Conservation (phyloP, 2,113 vertebrate species). For the Alligator mississippiensis region DNA sequence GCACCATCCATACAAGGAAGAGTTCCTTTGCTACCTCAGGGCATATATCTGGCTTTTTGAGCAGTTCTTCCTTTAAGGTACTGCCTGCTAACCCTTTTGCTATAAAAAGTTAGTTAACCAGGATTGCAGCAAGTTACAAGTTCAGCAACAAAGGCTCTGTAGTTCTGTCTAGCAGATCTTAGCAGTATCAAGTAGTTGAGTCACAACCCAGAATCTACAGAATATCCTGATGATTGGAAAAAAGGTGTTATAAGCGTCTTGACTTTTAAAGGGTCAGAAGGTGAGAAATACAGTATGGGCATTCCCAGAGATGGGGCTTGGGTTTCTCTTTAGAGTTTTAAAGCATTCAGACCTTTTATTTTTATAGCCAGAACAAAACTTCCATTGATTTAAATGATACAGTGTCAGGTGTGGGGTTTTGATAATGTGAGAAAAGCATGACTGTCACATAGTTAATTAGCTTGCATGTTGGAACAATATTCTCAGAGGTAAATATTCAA, state of each 20-base stretch:
- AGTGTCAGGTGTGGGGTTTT: background rate
- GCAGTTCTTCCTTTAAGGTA: fast-evolving
- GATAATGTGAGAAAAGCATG: background rate
- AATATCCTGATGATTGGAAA: background rate
- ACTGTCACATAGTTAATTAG: background rate
- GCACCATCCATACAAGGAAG: background rate
- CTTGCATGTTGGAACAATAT: background rate
- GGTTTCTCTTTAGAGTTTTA: background rate
- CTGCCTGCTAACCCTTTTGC: background rate
- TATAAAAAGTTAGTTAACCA: background rate
- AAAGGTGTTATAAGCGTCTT: background rate
- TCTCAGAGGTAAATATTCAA: background rate
- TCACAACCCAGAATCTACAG: background rate
- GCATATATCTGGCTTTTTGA: background rate
- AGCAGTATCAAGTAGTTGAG: background rate
- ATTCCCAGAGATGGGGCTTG: background rate
- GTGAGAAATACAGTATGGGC: background rate
- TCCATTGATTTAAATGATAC: background rate
- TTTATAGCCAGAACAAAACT: background rate
- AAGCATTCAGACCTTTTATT: background rate
- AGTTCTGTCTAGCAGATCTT: no score
- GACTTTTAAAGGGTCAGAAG: fast-evolving
- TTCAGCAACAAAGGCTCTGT: background rate
- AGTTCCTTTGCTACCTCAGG: background rate
- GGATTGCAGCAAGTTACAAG: fast-evolving